Conservation (phyloP, 2,113 vertebrate genomes). For the Centrocercus urophasianus region DNA sequence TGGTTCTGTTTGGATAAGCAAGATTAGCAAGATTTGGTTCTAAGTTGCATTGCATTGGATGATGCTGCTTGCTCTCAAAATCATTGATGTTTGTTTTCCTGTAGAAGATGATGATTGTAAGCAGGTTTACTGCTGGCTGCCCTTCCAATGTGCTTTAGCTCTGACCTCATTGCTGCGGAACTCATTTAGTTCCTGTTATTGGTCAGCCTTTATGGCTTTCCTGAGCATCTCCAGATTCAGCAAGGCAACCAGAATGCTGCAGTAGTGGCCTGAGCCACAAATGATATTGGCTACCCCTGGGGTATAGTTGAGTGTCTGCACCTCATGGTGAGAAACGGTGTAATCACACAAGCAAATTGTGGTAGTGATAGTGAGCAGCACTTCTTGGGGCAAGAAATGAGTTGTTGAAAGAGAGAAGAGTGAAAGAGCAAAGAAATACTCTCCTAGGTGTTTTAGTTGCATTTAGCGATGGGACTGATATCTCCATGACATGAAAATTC, state of each 20-base stretch:
- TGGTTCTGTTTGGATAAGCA: background rate
- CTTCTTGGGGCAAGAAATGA: background rate
- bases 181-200: accelerated
- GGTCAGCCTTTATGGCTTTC: background rate
- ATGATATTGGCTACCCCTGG: accelerated
- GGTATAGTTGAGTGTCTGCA: background rate
- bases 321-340: background rate
- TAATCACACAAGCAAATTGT: background rate
- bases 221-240: background rate
- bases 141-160: background rate
- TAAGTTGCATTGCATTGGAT: accelerated
- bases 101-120: background rate
- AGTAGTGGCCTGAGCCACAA: background rate
- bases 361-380: background rate
- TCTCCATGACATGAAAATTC: background rate
- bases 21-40: background rate
- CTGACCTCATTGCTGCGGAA: background rate
- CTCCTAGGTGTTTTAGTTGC: background rate
- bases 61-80: background rate
- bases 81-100: background rate
- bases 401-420: background rate
- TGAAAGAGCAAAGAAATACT: background rate
- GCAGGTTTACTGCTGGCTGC: background rate
- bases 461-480: background rate
- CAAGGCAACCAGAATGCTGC: background rate